Percentiles rank a stretch among this genome's conserved stretches.
phyloP scores from a whole-genome alignment of 2,888 invertebrate genomes.

The Acleris emargana region DNA sequence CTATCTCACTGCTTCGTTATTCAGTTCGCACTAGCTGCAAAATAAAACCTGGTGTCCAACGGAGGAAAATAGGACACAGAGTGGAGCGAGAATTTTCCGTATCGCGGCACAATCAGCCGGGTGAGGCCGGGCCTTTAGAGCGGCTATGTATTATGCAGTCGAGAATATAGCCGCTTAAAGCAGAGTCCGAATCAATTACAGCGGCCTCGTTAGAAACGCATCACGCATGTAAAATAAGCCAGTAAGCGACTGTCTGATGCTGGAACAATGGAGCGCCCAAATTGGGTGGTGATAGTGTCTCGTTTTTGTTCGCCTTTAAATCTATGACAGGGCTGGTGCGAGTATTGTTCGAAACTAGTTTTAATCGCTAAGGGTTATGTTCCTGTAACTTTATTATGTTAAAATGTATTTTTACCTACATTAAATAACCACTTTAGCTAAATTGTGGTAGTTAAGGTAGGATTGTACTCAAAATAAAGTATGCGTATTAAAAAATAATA shows the following conservation, averaged over 20 bases:
- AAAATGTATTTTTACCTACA: background rate
- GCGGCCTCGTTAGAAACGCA: slow-evolving; percentile 82
- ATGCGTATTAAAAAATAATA: too few relatives aligned
- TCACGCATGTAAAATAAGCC: slow-evolving; percentile 81
- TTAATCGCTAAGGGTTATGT: slow-evolving; percentile 7
- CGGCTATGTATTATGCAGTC: slow-evolving; percentile 81
- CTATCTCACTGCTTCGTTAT: slow-evolving; percentile 32
- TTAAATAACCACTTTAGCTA: too few relatives aligned
- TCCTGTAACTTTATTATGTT: background rate
- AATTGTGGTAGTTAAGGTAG: too few relatives aligned
- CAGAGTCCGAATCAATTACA: slow-evolving; percentile 80
- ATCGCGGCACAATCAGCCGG: slow-evolving; percentile 30
- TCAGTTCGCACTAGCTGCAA: slow-evolving; percentile 33
- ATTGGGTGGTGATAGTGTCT: slow-evolving; percentile 62
- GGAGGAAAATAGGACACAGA: slow-evolving; percentile 30
- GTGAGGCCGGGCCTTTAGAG: slow-evolving; percentile 42
- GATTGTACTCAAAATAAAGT: too few relatives aligned
- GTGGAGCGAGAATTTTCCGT: slow-evolving; percentile 26
- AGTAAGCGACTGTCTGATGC: slow-evolving; percentile 74
- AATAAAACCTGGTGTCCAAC: slow-evolving; percentile 27
- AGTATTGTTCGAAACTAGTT: slow-evolving; percentile 33
- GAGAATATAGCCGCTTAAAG: slow-evolving; percentile 81
- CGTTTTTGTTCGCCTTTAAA: slow-evolving; percentile 32
- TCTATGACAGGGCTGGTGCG: slow-evolving; percentile 34
- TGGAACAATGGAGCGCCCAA: slow-evolving; percentile 77